Base-by-base conservation (phyloP, 2,113 vertebrate species). In the Callipepla californica region DNA sequence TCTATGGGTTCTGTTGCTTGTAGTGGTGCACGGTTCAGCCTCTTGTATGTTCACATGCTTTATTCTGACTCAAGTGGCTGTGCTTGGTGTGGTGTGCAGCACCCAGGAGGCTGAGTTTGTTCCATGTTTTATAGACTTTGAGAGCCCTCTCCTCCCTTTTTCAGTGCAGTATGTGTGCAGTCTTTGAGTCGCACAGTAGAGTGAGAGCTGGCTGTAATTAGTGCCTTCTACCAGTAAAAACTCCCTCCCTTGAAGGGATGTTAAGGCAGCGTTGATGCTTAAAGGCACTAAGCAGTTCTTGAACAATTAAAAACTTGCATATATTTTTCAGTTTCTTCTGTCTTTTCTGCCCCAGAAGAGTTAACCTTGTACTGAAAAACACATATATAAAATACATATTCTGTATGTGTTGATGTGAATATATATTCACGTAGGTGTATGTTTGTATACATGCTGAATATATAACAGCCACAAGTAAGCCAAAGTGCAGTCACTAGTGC, bases 91-190 rank as follows among this genome's bases (percentile, higher is more conserved):
- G 13, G 58, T 76, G 26, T 63, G 87, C 34, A 21, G 72, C 2
- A 36, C 36, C 15, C 12, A 2, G n/a, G 5, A 26, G 51, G 32
- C 51, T n/a, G 51, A 4, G 32, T 13, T 68, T 58, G 9, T 81
- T 55, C 36, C 1, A 0, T 47, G 0, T 66, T 65, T 61, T 55
- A 36, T 65, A 4, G 3, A 0, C 0, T 2, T 42, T 21, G 55
- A 36, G 55, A 69, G 36, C 42, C 40, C 45, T 32, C 2, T 25
- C 10, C 53, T 85, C 32, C 57, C 53, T 51, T 11, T 45, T 45
- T 44, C 28, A 34, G 15, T 45, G 30, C 36, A 25, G 0, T 59
- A 14, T 30, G 51, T 62, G 9, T 57, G 76, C 59, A n/a, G 48
- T 9, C 40, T 40, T 26, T 30, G 50, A 28, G 59, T 17, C 50